Base-by-base conservation (phyloP, 37 sponge, comb jelly and placozoan species). In the Bolinopsis microptera region DNA sequence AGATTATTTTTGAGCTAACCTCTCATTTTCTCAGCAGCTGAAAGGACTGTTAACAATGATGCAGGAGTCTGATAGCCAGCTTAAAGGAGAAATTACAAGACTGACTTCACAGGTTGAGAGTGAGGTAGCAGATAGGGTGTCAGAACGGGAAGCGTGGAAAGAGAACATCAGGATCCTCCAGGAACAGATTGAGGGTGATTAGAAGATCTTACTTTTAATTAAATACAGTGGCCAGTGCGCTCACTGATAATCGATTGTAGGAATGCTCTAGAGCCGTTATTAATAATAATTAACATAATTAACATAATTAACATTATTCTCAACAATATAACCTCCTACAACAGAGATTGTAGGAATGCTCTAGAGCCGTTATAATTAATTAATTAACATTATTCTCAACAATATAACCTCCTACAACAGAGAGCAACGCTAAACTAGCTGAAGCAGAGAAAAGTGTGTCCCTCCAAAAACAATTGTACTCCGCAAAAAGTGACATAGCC, bases 11-110 rank as follows among this genome's bases (percentile, higher is more conserved):
- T 67, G 68, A 67, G 68, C 68, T 67, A 67, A n/a, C n/a, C n/a
- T n/a, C n/a, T n/a, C n/a, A n/a, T n/a, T n/a, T n/a, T 72, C 18
- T 77, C 80, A 77, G 61, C 48, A 86, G 0, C 34, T 86, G 90
- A 39, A 41, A 27, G 24, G 31, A 1, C 0, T 86, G 40, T 25
- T 86, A 28, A 86, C 61, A 3, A 24, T n/a, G 27, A 36, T 86
- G 2, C 90, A 86, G 35, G 90, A 86, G 28, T 41, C 41, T 41
- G 90, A 86, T 9, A 25, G 24, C 18, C 26, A 48, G 0, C 25
- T 41, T 9, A 86, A 86, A 26, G 40, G 28, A 0, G 25, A 41
- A 26, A 0, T 86, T 28, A 16, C 3, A 39, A 41, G 27, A 13
- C 26, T 86, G 35, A 38, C 34, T 40, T 13, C 61, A 5, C 61